These are phyloP conservation scores for Harpegnathos saltator DNA, from an alignment of 1,140 invertebrate genomes.

Conservation along the genomic window DNA sequence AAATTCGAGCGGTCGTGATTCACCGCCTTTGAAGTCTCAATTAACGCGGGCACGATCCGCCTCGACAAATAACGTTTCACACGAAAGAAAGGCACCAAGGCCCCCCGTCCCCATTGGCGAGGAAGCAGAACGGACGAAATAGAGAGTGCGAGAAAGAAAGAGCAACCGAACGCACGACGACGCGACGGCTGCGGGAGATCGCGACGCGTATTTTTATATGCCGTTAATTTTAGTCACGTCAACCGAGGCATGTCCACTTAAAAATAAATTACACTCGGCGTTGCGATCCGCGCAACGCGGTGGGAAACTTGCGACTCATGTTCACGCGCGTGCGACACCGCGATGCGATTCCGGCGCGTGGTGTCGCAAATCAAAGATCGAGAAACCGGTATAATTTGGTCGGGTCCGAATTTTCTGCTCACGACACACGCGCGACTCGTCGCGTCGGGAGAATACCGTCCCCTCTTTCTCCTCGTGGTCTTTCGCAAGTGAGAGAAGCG, in stretches of 20 bases:
- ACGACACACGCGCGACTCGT: no score
- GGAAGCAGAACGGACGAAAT: neutral
- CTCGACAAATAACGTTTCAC: constrained; percentile 43
- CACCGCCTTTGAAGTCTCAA: constrained; percentile 37
- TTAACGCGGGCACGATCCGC: constrained; percentile 22
- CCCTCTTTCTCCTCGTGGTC: no score
- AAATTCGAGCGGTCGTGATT: constrained; percentile 24
- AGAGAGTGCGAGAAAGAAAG: constrained; percentile 27
- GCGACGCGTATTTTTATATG: constrained; percentile 48
- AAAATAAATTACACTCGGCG: constrained; percentile 43
- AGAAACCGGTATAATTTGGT: constrained; percentile 26
- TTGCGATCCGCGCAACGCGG: constrained; percentile 17
- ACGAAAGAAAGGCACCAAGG: constrained; percentile 1
- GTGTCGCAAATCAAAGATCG: constrained; percentile 50
- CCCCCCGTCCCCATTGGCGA: neutral
- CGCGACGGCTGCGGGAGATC: constrained; percentile 16
- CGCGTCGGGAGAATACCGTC: no score
- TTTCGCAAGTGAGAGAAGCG: no score
- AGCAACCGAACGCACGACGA: neutral
- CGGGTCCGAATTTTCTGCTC: constrained; percentile 17
- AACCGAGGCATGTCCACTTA: constrained; percentile 14
- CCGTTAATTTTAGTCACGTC: constrained; percentile 52
- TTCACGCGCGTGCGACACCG: no score
- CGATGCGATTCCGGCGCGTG: constrained; percentile 23
- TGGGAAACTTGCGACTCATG: constrained; percentile 35